phyloP scores from a whole-genome alignment of 2,113 vertebrate species.

The Microcebus murinus region DNA sequence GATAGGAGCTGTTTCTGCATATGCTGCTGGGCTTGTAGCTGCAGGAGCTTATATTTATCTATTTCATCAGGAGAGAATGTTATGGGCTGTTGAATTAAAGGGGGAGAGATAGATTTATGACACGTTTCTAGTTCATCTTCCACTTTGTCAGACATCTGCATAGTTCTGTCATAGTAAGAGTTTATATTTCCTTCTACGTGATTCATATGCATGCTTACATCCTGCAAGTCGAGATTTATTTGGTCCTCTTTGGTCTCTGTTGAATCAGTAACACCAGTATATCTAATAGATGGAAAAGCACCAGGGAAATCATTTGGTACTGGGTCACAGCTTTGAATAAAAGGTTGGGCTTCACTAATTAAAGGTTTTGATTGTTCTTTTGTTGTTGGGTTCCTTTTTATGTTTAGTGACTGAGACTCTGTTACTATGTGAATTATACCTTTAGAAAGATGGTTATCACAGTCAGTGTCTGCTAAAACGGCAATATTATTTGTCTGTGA shows the following conservation, averaged over 20 bases:
- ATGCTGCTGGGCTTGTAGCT: constrained; percentile 97
- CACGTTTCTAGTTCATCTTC: constrained; percentile 78
- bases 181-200: constrained; percentile 72
- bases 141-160: constrained; percentile 82
- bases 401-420: constrained; percentile 65
- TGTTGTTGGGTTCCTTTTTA: constrained; percentile 75
- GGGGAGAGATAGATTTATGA: constrained; percentile 83
- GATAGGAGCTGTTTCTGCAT: constrained; percentile 93
- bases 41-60: constrained; percentile 96
- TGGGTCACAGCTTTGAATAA: constrained; percentile 83
- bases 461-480: constrained; percentile 62
- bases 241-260: constrained; percentile 87
- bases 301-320: constrained; percentile 84
- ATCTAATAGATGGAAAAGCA: constrained; percentile 83
- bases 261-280: constrained; percentile 80
- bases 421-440: constrained; percentile 77
- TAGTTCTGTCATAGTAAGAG: constrained; percentile 82
- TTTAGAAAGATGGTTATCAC: constrained; percentile 77
- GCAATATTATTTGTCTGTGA: constrained; percentile 65
- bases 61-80: constrained; percentile 97
- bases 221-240: constrained; percentile 76
- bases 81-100: constrained; percentile 90
- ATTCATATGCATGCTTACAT: constrained; percentile 75
- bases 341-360: constrained; percentile 80
- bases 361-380: constrained; percentile 79